Evolutionary conservation across 2,888 invertebrate genomes (phyloP), one percentile per base, ranked within the genome.

Genomic region (Aphidoletes aphidimyza): DNA sequence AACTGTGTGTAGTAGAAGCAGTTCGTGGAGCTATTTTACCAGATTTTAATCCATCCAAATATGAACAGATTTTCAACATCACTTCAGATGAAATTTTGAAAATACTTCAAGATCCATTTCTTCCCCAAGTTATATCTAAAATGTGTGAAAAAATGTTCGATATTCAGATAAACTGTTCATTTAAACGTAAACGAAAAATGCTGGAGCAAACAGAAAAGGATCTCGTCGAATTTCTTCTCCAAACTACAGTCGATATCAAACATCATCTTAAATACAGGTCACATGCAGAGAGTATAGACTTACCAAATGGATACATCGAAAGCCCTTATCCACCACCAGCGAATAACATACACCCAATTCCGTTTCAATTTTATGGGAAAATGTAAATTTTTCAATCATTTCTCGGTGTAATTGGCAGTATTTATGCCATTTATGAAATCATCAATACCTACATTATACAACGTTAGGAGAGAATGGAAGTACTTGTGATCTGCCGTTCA

Each of bases 91-190:
- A 54, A 54, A n/a, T 54, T 54, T 54, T 54, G 54, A 54, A 54
- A 8, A 26, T 22, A 11, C 2, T 19, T 19, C 2, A 47, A 17
- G 47, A 47, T 47, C 17, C 47, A 17, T 2, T 54, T 54, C 54
- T 54, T 26, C 11, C 26, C 6, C 2, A 54, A 8, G 54, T 22
- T 54, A 54, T 54, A 54, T 54, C 54, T 22, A 26, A 54, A 54
- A 54, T 54, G 54, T 54, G 54, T 54, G 22, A 54, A 54, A 54
- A 54, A 22, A 54, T 54, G 54, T 54, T 54, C 22, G 26, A 54
- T 54, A 3, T 22, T 26, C 54, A 54, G 54, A 54, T 54, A 54
- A 54, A 54, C 5, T 54, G 54, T 54, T 54, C 54, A 26, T 54
- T 54, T 54, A 22, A 54, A 54, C 54, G 54, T 54, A 22, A 54